phyloP scores from a whole-genome alignment of 2,888 invertebrate genomes.

The Fragum whitleyi region DNA sequence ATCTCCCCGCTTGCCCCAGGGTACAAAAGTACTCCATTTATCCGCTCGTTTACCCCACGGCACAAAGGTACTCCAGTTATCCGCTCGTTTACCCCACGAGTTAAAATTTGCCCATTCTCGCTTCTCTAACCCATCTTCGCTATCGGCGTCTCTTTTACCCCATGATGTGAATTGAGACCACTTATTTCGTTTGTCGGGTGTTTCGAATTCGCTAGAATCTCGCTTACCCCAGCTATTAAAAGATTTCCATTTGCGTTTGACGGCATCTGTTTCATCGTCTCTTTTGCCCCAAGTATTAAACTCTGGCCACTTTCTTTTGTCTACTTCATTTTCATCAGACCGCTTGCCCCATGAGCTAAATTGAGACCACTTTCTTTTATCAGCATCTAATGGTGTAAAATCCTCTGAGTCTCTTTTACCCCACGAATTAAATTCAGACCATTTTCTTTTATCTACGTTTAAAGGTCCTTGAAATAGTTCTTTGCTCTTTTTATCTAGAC shows the following conservation, averaged over 20 bases:
- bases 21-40: slow-evolving; percentile 52
- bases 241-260: slow-evolving; percentile 34
- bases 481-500: slow-evolving; percentile 19
- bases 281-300: slow-evolving; percentile 47
- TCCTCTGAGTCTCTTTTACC: slow-evolving; percentile 33
- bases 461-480: slow-evolving; percentile 13
- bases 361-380: slow-evolving; percentile 56
- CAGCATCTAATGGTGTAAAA: neutral
- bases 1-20: slow-evolving; percentile 58
- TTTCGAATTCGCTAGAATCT: neutral
- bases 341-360: slow-evolving; percentile 54
- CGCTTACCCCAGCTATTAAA: slow-evolving; percentile 46
- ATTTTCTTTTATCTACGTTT: slow-evolving; percentile 38
- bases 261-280: slow-evolving; percentile 12
- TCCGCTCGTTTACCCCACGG: slow-evolving; percentile 49
- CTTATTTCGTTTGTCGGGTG: slow-evolving; percentile 33
- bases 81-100: slow-evolving; percentile 46
- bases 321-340: neutral
- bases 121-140: slow-evolving; percentile 30
- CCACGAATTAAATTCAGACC: slow-evolving; percentile 53
- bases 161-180: slow-evolving; percentile 59
- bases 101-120: slow-evolving; percentile 46
- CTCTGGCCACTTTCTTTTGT: slow-evolving; percentile 32
- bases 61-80: slow-evolving; percentile 39
- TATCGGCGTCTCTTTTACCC: slow-evolving; percentile 44